Evolutionary conservation across 2,797 vertebrate species (phyloP).

Genomic region (Rhabdophis nuchalis): DNA sequence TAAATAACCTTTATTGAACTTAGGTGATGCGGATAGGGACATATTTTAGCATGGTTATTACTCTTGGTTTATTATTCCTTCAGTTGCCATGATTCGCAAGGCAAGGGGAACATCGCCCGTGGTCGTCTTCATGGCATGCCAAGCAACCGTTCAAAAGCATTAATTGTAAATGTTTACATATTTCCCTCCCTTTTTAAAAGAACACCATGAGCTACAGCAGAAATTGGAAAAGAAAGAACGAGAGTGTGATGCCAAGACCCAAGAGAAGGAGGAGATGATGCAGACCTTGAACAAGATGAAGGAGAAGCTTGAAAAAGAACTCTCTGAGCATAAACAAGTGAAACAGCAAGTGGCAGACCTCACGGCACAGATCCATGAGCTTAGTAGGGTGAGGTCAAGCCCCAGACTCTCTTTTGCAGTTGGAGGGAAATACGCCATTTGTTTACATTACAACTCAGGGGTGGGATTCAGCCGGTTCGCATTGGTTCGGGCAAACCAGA

Average conservation of each 20-base stretch:
- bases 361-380: slow-evolving; percentile 82
- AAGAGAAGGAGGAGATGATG: slow-evolving; percentile 99
- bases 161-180: background rate
- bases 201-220: slow-evolving; percentile 94
- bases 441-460: background rate
- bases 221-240: slow-evolving; percentile 95
- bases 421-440: background rate
- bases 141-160: background rate
- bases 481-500: too few species aligned
- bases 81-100: background rate
- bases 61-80: background rate
- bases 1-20: background rate
- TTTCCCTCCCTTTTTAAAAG: slow-evolving; percentile 60
- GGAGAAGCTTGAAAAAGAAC: slow-evolving; percentile 96
- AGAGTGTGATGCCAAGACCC: slow-evolving; percentile 95
- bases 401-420: rapidly evolving
- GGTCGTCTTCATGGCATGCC: background rate
- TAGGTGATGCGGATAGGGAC: background rate
- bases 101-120: background rate
- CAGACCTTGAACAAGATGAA: slow-evolving; percentile 99
- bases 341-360: slow-evolving; percentile 94
- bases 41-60: background rate
- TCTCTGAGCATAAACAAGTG: slow-evolving; percentile 87
- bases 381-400: slow-evolving; percentile 79
- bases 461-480: too few species aligned